Base-by-base conservation (phyloP, 2,113 vertebrate genomes). In the Neomonachus schauinslandi region DNA sequence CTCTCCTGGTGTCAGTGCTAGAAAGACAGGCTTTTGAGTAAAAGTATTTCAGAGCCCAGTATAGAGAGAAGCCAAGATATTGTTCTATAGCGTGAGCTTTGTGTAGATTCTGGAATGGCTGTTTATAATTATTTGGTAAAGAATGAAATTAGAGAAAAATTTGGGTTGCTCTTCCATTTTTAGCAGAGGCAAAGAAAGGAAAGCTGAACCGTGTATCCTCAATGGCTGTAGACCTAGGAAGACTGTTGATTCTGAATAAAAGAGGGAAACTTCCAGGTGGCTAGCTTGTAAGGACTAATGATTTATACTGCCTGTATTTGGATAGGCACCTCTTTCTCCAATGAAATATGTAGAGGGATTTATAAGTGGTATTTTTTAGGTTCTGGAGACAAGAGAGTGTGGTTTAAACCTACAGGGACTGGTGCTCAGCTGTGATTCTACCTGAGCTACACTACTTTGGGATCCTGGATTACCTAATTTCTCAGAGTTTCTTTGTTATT, bases 51-150 rank as follows among this genome's bases (percentile, higher is more conserved):
- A 84, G 31, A 14, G 13, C 5, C 31, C 33, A 36, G 31, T 12
- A 8, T 72, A 71, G 67, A 84, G 92, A 89, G 21, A 83, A 89
- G 24, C 4, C 13, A 81, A 93, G 49, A 33, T 59, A 36, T 63
- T 15, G 14, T 80, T 72, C 33, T 57, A 28, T 10, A 55, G 19
- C n/a, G 0, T 14, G 46, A 89, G 11, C 18, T 24, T 15, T 63
- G 9, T 86, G 22, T 97, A 55, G 59, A 85, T 93, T 91, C 33
- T 97, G 22, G 82, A 91, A 65, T 89, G 18, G 15, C 61, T 57
- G 31, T 63, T 79, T 85, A 94, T 79, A 74, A 80, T 89, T 96
- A 94, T 39, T 61, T 82, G 93, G 72, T 80, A 10, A 89, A 91
- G 5, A 79, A 4, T 91, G 28, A 93, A 79, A 86, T 81, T 7